Evolutionary conservation across 2,113 vertebrate genomes (phyloP).

Genomic region (Anarhynchus alexandrinus): DNA sequence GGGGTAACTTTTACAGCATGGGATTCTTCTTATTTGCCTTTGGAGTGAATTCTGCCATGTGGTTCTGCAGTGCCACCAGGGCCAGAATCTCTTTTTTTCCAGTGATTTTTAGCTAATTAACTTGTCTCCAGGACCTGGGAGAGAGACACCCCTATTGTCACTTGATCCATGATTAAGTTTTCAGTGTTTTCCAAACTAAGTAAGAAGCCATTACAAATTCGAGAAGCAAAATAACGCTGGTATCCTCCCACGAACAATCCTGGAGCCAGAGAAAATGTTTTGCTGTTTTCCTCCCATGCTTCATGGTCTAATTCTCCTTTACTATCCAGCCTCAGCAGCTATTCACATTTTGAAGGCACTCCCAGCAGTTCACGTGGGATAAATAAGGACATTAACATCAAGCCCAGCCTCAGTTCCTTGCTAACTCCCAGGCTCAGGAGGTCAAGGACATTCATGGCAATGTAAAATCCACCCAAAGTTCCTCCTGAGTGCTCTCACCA

Average conservation of each 20-base stretch:
- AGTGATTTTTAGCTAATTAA: neutral
- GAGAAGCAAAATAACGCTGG: neutral
- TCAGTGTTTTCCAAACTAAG: neutral
- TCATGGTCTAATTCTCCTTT: neutral
- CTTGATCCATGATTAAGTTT: neutral
- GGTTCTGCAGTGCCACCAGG: neutral
- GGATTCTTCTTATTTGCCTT: neutral
- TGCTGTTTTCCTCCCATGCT: neutral
- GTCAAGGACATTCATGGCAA: neutral
- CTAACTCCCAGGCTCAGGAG: neutral
- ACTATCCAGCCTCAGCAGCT: neutral
- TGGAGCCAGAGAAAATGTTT: neutral
- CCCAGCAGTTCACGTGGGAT: neutral
- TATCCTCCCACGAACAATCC: neutral
- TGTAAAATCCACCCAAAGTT: neutral
- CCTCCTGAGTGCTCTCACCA: neutral
- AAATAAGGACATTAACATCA: neutral
- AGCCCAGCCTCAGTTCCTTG: neutral
- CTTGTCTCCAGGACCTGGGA: conserved; percentile 23
- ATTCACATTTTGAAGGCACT: neutral
- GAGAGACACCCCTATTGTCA: neutral
- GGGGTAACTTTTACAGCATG: neutral
- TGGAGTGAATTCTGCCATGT: neutral
- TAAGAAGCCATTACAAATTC: neutral
- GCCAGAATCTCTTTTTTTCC: neutral